Percentiles rank a stretch among this genome's conserved stretches.
Conservation (phyloP, 1,140 invertebrate genomes). For the Drosophila chauvacae region DNA sequence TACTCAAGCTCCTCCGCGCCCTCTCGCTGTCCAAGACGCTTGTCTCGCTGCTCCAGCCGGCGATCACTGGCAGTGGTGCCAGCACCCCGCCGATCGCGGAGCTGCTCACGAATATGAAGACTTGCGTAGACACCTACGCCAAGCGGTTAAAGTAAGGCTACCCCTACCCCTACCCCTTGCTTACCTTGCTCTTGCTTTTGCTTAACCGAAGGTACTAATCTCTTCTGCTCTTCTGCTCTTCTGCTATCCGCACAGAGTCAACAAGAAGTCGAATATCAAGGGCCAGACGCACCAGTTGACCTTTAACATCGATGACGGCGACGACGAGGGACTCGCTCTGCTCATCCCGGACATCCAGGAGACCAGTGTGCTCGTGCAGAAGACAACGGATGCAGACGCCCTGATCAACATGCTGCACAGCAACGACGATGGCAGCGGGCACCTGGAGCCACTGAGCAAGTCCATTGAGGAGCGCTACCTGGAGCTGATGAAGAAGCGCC, state of each 20-base stretch:
- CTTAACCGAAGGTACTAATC: not conserved
- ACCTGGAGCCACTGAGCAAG: conserved; percentile 85
- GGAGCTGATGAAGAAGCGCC: conserved; percentile 93
- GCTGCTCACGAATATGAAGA: conserved; percentile 93
- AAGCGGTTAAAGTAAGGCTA: conserved; percentile 90
- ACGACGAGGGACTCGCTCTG: conserved; percentile 93
- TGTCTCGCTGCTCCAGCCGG: conserved; percentile 88
- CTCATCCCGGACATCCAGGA: conserved; percentile 95
- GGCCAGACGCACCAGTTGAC: conserved; percentile 83
- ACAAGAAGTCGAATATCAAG: conserved; percentile 84
- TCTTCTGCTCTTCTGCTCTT: not conserved
- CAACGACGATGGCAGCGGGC: conserved; percentile 67
- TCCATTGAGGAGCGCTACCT: conserved; percentile 91
- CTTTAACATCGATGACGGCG: conserved; percentile 85
- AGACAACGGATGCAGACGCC: conserved; percentile 86
- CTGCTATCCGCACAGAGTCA: conserved; percentile 65
- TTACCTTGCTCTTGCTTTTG: not conserved
- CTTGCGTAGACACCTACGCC: conserved; percentile 95
- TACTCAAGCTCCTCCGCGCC: conserved; percentile 92
- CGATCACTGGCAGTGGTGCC: conserved; percentile 71
- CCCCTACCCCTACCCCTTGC: too few species aligned
- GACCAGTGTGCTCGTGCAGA: conserved; percentile 91
- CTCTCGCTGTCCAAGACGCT: conserved; percentile 90
- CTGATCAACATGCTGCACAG: conserved; percentile 81
- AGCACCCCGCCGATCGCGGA: conserved; percentile 87